phyloP scores from a whole-genome alignment of 1,140 invertebrate species.

The Probaryconus sp. region DNA sequence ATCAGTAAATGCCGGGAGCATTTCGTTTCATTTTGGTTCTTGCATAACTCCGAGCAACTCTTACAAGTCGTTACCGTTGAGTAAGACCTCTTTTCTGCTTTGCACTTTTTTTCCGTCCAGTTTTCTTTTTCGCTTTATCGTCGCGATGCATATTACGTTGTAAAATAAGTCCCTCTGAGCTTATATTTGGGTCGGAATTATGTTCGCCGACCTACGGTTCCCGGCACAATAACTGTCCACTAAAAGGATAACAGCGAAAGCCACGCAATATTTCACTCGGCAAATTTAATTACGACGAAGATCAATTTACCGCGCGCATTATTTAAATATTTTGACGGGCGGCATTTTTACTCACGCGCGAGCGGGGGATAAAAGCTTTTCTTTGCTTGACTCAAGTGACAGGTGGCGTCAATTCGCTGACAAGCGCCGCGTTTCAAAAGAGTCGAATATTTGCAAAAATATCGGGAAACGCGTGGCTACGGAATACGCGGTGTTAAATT shows the following conservation, averaged over 20 bases:
- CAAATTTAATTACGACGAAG: conserved; percentile 19
- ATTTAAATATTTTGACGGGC: conserved; percentile 35
- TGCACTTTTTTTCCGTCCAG: conserved; percentile 43
- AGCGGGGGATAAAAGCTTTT: conserved; percentile 45
- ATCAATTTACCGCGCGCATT: conserved; percentile 14
- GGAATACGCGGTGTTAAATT: conserved; percentile 34
- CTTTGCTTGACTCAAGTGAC: conserved; percentile 44
- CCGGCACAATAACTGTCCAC: no score
- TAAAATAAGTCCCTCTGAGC: conserved; percentile 55
- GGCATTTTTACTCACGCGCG: conserved; percentile 13
- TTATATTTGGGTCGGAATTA: conserved; percentile 49
- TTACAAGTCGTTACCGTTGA: conserved; percentile 35
- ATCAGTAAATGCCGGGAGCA: conserved; percentile 63
- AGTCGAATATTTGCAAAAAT: conserved; percentile 54
- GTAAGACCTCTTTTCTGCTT: conserved; percentile 32
- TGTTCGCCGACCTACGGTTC: no score
- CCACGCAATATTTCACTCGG: not conserved
- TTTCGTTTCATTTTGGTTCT: conserved; percentile 75
- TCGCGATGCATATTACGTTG: conserved; percentile 36
- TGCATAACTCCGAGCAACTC: conserved; percentile 56
- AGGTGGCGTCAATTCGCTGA: conserved; percentile 32
- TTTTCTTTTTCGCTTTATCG: conserved; percentile 49
- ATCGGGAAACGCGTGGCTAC: conserved; percentile 11
- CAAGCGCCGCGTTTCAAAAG: conserved; percentile 40
- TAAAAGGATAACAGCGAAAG: no score